phyloP scores from a whole-genome alignment of 2,888 invertebrate species.

The Apotomis capreana region DNA sequence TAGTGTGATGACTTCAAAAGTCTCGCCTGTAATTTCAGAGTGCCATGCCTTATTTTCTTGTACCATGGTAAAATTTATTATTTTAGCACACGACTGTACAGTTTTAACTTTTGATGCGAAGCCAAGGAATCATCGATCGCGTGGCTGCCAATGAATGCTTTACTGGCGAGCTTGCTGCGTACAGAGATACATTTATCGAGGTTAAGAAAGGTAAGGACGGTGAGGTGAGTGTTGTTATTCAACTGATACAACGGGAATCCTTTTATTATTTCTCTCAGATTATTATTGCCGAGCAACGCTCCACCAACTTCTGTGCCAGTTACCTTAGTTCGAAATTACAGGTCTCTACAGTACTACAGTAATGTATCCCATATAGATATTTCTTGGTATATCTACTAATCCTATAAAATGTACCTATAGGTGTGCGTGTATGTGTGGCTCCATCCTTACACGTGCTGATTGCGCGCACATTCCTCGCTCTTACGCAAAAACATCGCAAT shows the following conservation, averaged over 20 bases:
- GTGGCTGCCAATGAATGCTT: conserved; percentile 23
- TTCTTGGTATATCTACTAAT: too few relatives aligned
- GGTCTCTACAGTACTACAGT: too few relatives aligned
- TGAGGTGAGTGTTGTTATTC: not conserved
- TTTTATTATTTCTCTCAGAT: too few relatives aligned
- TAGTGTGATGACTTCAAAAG: too few relatives aligned
- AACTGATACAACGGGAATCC: too few relatives aligned
- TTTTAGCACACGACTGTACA: conserved; percentile 60
- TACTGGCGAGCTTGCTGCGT: conserved; percentile 11
- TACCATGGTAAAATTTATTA: conserved; percentile 36
- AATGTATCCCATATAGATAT: too few relatives aligned
- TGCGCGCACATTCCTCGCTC: conserved; percentile 21
- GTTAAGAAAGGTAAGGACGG: not conserved
- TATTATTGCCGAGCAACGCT: too few relatives aligned
- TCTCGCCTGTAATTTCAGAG: too few relatives aligned
- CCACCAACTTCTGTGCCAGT: too few relatives aligned
- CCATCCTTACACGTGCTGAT: conserved; percentile 25
- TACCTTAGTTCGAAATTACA: too few relatives aligned
- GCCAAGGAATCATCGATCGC: conserved; percentile 52
- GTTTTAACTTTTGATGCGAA: conserved; percentile 71
- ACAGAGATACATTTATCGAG: not conserved
- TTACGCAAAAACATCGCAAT: conserved; percentile 34
- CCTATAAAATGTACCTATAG: too few relatives aligned
- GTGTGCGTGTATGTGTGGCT: conserved; percentile 4
- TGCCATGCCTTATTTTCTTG: too few relatives aligned